Evolutionary conservation across 2,113 vertebrate species (phyloP).

Genomic region (Vulpes ferrilata): DNA sequence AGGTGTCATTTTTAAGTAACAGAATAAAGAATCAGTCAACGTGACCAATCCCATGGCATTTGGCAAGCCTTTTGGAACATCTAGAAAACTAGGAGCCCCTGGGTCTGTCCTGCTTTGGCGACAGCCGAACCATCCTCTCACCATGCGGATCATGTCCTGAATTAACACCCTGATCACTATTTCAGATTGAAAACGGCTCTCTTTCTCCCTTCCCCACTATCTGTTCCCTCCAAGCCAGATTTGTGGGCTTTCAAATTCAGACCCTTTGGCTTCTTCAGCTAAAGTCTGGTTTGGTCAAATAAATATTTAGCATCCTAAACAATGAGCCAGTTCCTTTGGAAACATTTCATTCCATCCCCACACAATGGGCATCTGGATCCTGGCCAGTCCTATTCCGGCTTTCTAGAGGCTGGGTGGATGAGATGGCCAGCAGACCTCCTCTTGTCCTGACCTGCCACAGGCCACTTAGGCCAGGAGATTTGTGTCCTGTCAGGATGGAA

Average conservation of each 20-base stretch:
- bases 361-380: slow-evolving; percentile 61
- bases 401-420: neutral
- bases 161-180: neutral
- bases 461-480: slow-evolving; percentile 65
- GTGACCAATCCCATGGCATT: neutral
- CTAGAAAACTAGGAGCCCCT: neutral
- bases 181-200: neutral
- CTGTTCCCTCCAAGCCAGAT: neutral
- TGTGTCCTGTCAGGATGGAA: slow-evolving; percentile 67
- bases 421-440: slow-evolving; percentile 46
- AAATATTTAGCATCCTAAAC: slow-evolving; percentile 77
- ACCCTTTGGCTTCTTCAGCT: slow-evolving; percentile 60
- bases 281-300: slow-evolving; percentile 71
- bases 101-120: too few species aligned
- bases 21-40: neutral
- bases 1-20: neutral
- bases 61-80: neutral
- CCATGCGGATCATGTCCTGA: neutral
- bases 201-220: neutral
- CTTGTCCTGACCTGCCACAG: slow-evolving; percentile 65
- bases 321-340: slow-evolving; percentile 77
- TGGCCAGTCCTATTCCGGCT: slow-evolving; percentile 61
- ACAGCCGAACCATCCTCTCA: too few species aligned
- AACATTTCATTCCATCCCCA: slow-evolving; percentile 75
- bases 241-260: slow-evolving; percentile 48